Evolutionary conservation across 2,113 vertebrate genomes (phyloP), one percentile per base, ranked within the genome.

Genomic region (Alosa alosa): DNA sequence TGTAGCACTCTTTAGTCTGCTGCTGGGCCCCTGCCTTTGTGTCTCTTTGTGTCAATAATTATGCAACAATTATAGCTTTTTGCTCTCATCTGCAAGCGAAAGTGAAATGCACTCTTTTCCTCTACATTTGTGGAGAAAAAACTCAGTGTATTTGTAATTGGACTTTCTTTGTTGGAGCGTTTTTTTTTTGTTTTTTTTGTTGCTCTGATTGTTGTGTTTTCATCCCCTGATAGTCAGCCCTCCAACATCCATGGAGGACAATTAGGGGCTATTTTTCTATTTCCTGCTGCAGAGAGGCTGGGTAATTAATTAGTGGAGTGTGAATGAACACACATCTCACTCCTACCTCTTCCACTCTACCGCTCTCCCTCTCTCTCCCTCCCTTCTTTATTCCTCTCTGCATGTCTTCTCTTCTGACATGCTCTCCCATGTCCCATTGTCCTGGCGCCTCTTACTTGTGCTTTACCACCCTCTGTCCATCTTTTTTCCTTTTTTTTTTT

Each of bases 251-350:
- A 82, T 22, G 8, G 83, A 68, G 52, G 44, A 90, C 91, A 89
- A 86, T 90, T 88, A 89, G 45, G 82, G 86, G 72, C 81, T 25
- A 68, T 86, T 55, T 87, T 88, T 82, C 84, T 55, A 85, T 85
- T 83, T n/a, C 68, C 45, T 49, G 81, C 72, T 84, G 87, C 45
- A 82, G 88, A 50, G 84, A 84, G 84, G 84, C 52, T 47, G 20
- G 50, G 68, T 90, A 89, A 92, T 92, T 92, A 91, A 92, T 92
- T 91, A 90, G 78, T 55, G 25, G 10, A 83, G 85, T 84, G 85
- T 81, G 84, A 90, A 90, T 84, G 82, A 88, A 87, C 81, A 85
- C 11, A 68, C 41, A n/a, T 31, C 81, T 85, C 87, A 39, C 72
- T 39, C 72, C 36, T 39, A 36, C 36, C 72, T 39, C 36, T 78